These are phyloP conservation scores for Tipula confusa DNA, from an alignment of 2,888 invertebrate species.

Conservation along the genomic window DNA sequence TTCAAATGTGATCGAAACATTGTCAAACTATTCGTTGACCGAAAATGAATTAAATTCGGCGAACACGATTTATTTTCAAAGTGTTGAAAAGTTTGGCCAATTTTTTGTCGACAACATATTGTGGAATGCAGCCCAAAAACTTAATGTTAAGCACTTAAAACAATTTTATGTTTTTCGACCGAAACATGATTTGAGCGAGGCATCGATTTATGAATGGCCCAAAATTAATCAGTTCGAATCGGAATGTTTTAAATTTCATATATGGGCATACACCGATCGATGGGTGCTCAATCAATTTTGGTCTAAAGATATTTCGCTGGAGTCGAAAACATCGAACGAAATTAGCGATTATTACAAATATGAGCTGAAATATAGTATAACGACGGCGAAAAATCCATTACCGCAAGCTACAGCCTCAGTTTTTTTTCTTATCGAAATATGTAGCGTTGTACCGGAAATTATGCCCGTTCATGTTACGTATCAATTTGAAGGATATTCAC, in stretches of 20 bases:
- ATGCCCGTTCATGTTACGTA: slow-evolving; percentile 33
- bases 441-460: slow-evolving; percentile 26
- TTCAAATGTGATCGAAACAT: neutral
- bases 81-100: slow-evolving; percentile 26
- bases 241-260: slow-evolving; percentile 36
- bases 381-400: slow-evolving; percentile 49
- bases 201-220: slow-evolving; percentile 36
- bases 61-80: slow-evolving; percentile 26
- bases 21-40: slow-evolving; percentile 32
- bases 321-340: slow-evolving; percentile 35
- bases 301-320: slow-evolving; percentile 37
- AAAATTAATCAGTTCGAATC: slow-evolving; percentile 39
- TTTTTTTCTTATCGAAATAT: slow-evolving; percentile 47
- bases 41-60: slow-evolving; percentile 33
- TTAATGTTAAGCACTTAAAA: neutral
- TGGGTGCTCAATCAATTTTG: slow-evolving; percentile 41
- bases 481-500: slow-evolving; percentile 34
- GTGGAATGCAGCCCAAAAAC: neutral
- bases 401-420: slow-evolving; percentile 51
- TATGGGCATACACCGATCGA: slow-evolving; percentile 38
- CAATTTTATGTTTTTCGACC: neutral
- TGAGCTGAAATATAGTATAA: slow-evolving; percentile 49
- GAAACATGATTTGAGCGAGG: neutral
- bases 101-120: neutral
- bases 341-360: slow-evolving; percentile 42